phyloP scores from a whole-genome alignment of 2,113 vertebrate genomes.

The Atlantisia rogersi region DNA sequence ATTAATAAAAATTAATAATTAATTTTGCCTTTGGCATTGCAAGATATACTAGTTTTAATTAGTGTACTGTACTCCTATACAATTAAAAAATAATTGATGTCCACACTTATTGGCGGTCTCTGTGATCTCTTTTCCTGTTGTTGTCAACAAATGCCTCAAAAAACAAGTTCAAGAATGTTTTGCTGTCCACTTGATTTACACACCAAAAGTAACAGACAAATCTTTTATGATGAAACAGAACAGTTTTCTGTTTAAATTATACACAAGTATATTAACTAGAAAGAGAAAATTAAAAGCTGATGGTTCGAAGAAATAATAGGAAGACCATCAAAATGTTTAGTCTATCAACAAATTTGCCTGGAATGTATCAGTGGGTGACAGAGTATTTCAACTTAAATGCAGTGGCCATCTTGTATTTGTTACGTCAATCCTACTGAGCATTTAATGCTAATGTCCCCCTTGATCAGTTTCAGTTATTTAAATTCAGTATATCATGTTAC shows the following conservation, averaged over 20 bases:
- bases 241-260: constrained; percentile 83
- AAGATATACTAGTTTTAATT: constrained; percentile 99
- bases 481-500: constrained; percentile 70
- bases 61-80: constrained; percentile 99
- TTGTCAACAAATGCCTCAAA: constrained; percentile 88
- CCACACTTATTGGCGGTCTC: constrained; percentile 91
- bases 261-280: constrained; percentile 81
- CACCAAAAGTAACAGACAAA: constrained; percentile 78
- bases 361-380: constrained; percentile 64
- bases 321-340: constrained; percentile 75
- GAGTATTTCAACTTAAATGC: constrained; percentile 24
- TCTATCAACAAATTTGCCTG: constrained; percentile 74
- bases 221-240: constrained; percentile 85
- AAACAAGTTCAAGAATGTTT: constrained; percentile 85
- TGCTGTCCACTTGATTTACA: constrained; percentile 82
- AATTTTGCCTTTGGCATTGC: constrained; percentile 99
- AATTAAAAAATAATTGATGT: constrained; percentile 99
- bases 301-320: constrained; percentile 77
- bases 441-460: constrained; percentile 65
- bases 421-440: constrained; percentile 53
- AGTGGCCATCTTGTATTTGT: constrained; percentile 74
- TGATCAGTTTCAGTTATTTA: constrained; percentile 72
- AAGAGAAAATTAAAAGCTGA: constrained; percentile 80
- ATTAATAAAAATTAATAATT: constrained; percentile 99
- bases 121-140: constrained; percentile 93